Base-by-base conservation (phyloP, 2,888 invertebrate species). In the Eupithecia centaureata region DNA sequence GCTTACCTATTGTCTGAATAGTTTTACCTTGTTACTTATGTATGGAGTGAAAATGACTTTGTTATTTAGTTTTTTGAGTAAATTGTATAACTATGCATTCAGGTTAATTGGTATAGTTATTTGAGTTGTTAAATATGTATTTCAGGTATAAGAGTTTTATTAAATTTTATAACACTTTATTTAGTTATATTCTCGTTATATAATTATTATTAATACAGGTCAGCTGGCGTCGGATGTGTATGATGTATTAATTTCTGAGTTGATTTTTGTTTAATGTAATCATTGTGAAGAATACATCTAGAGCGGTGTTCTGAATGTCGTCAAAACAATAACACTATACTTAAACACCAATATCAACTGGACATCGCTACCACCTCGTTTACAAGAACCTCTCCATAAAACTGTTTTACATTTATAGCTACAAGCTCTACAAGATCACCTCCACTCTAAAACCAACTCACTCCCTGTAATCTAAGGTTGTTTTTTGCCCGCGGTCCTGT, bases 341-440 rank as follows among this genome's bases (percentile, higher is more conserved):
- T 10, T 27, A 15, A 52, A 51, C 25, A 51, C 27, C 52, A 15
- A 27, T 7, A 27, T 5, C 25, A 5, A 52, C 52, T 4, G 13
- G 28, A 35, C 51, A 22, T 18, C 38, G 33, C 33, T 18, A 22
- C 38, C 7, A 12, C 54, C 1, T 72, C 73, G 72, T 73, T 64
- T 76, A 71, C 33, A 62, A 72, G 68, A 63, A 68, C 67, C 71
- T 68, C 76, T 74, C 79, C 74, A 79, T 82, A 86, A 89, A 90
- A 86, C 86, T 69, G 92, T 92, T 92, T 92, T 92, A 93, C 93
- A 93, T 93, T 93, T 93, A 93, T 92, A 91, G 91, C 87, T 91
- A 91, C 93, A 91, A 86, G 86, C 85, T 82, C 78, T 82, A 84
- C 83, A 69, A 59, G 63, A 35, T 7, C 56, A 32, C 25, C 27